Base-by-base conservation (phyloP, 2,888 invertebrate genomes). In the Macaria notata region DNA sequence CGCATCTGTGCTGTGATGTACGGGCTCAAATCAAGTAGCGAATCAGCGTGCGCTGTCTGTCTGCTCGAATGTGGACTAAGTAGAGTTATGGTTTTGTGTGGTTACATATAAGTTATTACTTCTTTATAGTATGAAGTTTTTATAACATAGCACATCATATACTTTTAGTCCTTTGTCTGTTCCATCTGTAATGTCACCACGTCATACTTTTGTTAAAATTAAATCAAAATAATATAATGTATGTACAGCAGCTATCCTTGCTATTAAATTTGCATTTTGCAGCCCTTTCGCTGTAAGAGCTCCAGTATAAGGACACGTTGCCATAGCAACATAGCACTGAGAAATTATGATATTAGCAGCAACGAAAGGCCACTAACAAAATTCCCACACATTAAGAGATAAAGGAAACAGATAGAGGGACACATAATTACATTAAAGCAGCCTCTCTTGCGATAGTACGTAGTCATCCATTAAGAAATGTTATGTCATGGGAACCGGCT, bases 1-100 rank as follows among this genome's bases (percentile, higher is more conserved):
- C 74, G 77, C 83, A 84, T 82, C 78, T 84, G 81, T 72, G 75
- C 44, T 54, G 9, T 51, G 54, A 54, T 69, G 61, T 67, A 66
- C 68, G 65, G 64, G 64, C 59, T 63, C 63, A 58, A 52, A 56
- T 56, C 49, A 58, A 56, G 56, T 58, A 63, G 62, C 62, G 54
- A 59, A 68, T 70, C 64, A 64, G 64, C 71, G 58, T 66, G 65
- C 72, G 19, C 72, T 30, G 64, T 19, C 19, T 19, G 19, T 36
- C 55, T 38, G 44, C 19, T 48, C n/a, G 6, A 9, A 4, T 49
- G 7, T 19, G 42, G 31, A 9, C 4, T 8, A 30, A n/a, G 8
- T 48, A 8, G 38, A 19, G 19, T 19, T 19, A 19, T 19, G 19
- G 19, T 19, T 19, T 19, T 19, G 19, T 19, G 19, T 19, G 19